Conservation (phyloP, 2,797 vertebrate genomes). For the Semotilus atromaculatus region DNA sequence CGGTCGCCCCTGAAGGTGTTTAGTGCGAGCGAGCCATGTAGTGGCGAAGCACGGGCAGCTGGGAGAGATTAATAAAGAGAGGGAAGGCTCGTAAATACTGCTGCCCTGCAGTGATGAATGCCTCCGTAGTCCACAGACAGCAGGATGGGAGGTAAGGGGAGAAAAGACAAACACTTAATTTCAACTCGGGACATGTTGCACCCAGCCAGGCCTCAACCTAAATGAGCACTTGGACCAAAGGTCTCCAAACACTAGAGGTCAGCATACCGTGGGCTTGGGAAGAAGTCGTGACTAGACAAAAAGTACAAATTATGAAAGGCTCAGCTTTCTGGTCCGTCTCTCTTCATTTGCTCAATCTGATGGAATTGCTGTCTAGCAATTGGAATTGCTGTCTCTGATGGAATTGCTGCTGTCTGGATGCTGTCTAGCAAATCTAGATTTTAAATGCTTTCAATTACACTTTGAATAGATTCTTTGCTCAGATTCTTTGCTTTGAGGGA, state of each 20-base stretch:
- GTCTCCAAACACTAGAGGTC: constrained; percentile 40
- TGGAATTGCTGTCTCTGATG: too few relatives aligned
- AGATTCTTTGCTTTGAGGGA: too few relatives aligned
- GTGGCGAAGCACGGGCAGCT: constrained; percentile 58
- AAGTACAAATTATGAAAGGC: constrained; percentile 8
- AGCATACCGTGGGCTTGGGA: constrained; percentile 12
- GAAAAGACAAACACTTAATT: constrained; percentile 58
- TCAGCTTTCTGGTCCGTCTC: background rate
- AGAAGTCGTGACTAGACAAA: constrained; percentile 1
- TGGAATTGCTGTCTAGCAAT: background rate
- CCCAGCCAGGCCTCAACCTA: constrained; percentile 38
- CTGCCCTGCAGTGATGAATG: constrained; percentile 68
- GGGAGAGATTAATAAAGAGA: constrained; percentile 67
- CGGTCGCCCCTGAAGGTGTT: constrained; percentile 68
- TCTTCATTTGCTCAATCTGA: background rate
- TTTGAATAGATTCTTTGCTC: too few relatives aligned
- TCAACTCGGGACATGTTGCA: constrained; percentile 45
- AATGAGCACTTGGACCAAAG: constrained; percentile 45
- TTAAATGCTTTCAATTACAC: background rate
- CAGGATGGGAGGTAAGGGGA: constrained; percentile 69
- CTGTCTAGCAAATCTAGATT: background rate
- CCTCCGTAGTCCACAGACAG: constrained; percentile 59
- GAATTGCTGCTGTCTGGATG: too few relatives aligned
- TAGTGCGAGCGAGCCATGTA: constrained; percentile 62
- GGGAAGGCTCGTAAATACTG: constrained; percentile 61